A percentile compares a stretch with the other conserved stretches of the same genome.
phyloP scores from a whole-genome alignment of 2,113 vertebrate genomes.

The Tachycineta bicolor region DNA sequence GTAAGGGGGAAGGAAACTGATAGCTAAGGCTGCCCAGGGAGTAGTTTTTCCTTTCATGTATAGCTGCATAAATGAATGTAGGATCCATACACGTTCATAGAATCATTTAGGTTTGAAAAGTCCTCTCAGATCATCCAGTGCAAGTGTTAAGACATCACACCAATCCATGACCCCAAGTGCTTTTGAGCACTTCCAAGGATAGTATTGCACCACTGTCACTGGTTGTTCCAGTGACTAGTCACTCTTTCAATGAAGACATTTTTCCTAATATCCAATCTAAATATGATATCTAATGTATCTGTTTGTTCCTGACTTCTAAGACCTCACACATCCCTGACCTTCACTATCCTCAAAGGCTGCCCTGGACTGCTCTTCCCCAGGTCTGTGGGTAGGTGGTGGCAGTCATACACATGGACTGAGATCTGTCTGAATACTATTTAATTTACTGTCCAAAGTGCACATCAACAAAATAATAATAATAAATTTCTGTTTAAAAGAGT shows the following conservation, averaged over 20 bases:
- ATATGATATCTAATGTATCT: not conserved
- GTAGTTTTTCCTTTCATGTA: not conserved
- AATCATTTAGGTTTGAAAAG: not conserved
- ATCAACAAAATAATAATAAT: not conserved
- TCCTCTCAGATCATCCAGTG: not conserved
- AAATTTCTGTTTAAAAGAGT: not conserved
- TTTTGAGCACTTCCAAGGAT: not conserved
- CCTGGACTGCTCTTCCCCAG: not conserved
- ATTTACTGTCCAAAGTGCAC: not conserved
- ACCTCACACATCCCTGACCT: not conserved
- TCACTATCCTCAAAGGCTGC: not conserved
- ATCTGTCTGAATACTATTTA: not conserved
- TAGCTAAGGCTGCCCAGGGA: not conserved
- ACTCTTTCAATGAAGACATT: not conserved
- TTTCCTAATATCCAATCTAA: not conserved
- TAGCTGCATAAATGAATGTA: fast-evolving
- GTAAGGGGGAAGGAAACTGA: not conserved
- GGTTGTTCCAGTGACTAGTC: not conserved
- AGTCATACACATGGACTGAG: not conserved
- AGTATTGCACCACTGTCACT: not conserved
- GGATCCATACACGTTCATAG: not conserved
- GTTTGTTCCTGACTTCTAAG: not conserved
- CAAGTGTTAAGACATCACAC: not conserved
- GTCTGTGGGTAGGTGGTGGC: not conserved
- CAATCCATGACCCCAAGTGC: not conserved